A percentile compares a stretch with the other conserved stretches of the same genome.
phyloP scores from a whole-genome alignment of 2,113 vertebrate genomes.

The Callopanchax toddi region DNA sequence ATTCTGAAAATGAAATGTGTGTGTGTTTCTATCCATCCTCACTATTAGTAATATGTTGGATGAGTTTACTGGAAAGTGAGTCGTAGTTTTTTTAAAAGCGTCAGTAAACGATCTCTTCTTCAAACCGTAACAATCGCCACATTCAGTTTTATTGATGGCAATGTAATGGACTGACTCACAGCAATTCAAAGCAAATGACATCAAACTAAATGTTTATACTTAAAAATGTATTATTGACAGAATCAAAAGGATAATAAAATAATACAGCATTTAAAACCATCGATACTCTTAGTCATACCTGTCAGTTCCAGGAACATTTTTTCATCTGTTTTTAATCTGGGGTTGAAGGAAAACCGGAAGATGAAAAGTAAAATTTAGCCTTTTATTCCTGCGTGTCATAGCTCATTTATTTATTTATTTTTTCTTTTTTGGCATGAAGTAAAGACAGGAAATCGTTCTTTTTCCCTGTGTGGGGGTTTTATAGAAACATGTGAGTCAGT shows the following conservation, averaged over 20 bases:
- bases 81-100: constrained; percentile 7
- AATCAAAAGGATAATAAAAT: not conserved
- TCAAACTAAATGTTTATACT: not conserved
- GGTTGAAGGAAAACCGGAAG: no score
- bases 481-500: not conserved
- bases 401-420: no score
- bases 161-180: constrained; percentile 11
- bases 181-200: not conserved
- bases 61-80: not conserved
- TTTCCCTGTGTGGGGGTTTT: no score
- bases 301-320: not conserved
- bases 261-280: not conserved
- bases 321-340: no score
- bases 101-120: not conserved
- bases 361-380: no score
- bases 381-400: no score
- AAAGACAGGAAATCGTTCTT: no score
- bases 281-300: not conserved
- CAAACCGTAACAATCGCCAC: not conserved
- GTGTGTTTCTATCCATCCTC: not conserved
- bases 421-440: no score
- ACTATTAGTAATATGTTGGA: not conserved
- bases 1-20: not conserved
- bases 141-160: constrained; percentile 3
- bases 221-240: constrained; percentile 6